Percentiles rank a stretch among this genome's conserved stretches.
phyloP scores from a whole-genome alignment of 2,888 invertebrate species.

The Cremastobaeus sp. region DNA sequence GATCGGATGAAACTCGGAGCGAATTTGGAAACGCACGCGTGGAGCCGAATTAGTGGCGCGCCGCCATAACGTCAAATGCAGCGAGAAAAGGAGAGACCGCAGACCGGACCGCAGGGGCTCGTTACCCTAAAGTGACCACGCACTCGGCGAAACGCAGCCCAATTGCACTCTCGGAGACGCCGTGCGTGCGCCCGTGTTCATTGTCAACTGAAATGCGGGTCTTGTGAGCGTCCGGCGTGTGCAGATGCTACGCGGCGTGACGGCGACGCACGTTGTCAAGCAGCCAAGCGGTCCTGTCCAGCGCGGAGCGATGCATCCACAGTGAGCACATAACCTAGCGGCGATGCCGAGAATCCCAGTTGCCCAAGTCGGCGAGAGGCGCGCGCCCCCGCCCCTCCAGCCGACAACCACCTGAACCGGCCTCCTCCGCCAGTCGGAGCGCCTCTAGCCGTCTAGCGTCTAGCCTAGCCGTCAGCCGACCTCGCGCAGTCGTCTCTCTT shows the following conservation, averaged over 20 bases:
- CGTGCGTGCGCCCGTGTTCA: slow-evolving; percentile 28
- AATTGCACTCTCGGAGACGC: slow-evolving; percentile 22
- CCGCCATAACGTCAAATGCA: slow-evolving; percentile 7
- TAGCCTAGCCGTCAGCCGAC: too few species aligned
- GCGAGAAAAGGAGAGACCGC: not conserved
- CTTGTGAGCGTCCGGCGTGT: slow-evolving; percentile 47
- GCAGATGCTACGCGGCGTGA: slow-evolving; percentile 64
- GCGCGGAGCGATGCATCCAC: too few species aligned
- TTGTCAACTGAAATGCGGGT: too few species aligned
- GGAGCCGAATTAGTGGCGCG: not conserved
- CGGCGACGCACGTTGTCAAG: slow-evolving; percentile 55
- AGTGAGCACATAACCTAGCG: too few species aligned
- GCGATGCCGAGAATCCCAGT: too few species aligned
- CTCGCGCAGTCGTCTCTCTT: too few species aligned
- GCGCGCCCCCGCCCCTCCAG: too few species aligned
- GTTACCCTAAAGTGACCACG: slow-evolving; percentile 28
- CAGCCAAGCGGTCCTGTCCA: slow-evolving; percentile 62
- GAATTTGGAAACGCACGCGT: not conserved
- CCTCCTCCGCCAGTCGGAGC: too few species aligned
- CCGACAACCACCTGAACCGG: too few species aligned
- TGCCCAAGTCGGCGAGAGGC: too few species aligned
- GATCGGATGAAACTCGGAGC: not conserved
- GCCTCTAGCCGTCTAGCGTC: too few species aligned
- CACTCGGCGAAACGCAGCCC: slow-evolving; percentile 37
- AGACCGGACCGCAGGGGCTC: not conserved